A percentile compares a stretch with the other conserved stretches of the same genome.
Evolutionary conservation across 2,797 vertebrate species (phyloP).

Genomic region (Capromys pilorides): DNA sequence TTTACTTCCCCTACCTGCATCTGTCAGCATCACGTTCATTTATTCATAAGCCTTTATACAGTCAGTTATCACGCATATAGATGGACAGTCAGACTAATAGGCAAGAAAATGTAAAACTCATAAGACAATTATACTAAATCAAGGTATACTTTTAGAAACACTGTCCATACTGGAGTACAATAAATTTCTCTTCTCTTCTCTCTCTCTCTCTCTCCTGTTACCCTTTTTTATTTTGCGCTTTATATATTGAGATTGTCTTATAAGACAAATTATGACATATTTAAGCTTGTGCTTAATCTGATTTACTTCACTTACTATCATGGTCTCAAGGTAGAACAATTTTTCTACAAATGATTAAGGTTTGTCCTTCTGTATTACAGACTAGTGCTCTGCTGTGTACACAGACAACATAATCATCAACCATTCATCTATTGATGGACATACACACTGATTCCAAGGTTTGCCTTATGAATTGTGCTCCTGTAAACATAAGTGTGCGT

Average conservation of each 20-base stretch:
- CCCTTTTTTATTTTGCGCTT: not conserved
- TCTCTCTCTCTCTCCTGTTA: not conserved
- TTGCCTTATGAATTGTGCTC: not conserved
- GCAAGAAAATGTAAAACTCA: not conserved
- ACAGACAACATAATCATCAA: not conserved
- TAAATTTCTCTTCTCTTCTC: not conserved
- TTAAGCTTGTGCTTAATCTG: not conserved
- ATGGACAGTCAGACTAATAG: not conserved
- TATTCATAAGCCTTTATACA: not conserved
- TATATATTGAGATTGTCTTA: not conserved
- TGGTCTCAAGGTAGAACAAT: not conserved
- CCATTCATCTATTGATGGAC: not conserved
- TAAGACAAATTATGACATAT: not conserved
- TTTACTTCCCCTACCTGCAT: not conserved
- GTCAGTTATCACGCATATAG: not conserved
- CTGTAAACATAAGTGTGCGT: not conserved
- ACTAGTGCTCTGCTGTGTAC: not conserved
- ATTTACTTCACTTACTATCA: not conserved
- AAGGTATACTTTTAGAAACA: too few species aligned
- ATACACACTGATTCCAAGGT: not conserved
- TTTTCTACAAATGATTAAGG: not conserved
- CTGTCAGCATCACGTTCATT: not conserved
- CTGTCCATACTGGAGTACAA: too few species aligned
- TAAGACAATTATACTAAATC: not conserved
- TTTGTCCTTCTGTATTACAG: not conserved